Base-by-base conservation (phyloP, 2,797 vertebrate genomes). In the Acomys russatus region DNA sequence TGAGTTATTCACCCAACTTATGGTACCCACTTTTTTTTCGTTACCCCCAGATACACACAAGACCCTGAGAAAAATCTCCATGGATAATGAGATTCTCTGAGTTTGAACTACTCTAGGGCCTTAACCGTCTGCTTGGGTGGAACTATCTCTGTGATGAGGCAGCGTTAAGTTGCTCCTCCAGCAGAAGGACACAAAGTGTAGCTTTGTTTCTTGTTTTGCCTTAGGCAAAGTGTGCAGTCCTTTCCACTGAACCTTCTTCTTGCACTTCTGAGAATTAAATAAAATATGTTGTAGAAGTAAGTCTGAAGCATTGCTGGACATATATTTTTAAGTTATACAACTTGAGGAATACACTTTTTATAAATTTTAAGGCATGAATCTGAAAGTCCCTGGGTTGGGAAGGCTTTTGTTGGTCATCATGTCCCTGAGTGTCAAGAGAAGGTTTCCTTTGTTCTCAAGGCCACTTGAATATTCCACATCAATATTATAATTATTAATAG, bases 201-300 rank as follows among this genome's bases (percentile, higher is more conserved):
- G 33, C 6, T 63, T 35, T 68, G 61, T 49, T 79, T 61, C 33
- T 56, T 93, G 3, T 68, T 74, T 64, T 38, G 30, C 88, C 11
- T 85, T 61, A 71, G 11, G 12, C 17, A 85, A 35, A n/a, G 80
- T 51, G n/a, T 73, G 17, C 12, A 59, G 49, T 5, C 11, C 66
- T 93, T 22, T 38, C 22, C 73, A 66, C 5, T 89, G 12, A 10
- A 78, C 10, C 74, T 82, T 63, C 49, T 85, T 87, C 49, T 54
- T 86, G 35, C 28, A 94, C 3, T 85, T 79, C 28, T 84, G 64
- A 88, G 33, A 95, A 90, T 54, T 78, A 64, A 68, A 77, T 71
- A 79, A 89, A 84, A 85, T 77, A 61, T 66, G 10, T 7, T 8
- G 28, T 82, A 71, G 4, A 63, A 88, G 71, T 90, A 68, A 90